These are phyloP conservation scores for Sympetrum striolatum DNA, from an alignment of 2,888 invertebrate species.

Conservation along the genomic window DNA sequence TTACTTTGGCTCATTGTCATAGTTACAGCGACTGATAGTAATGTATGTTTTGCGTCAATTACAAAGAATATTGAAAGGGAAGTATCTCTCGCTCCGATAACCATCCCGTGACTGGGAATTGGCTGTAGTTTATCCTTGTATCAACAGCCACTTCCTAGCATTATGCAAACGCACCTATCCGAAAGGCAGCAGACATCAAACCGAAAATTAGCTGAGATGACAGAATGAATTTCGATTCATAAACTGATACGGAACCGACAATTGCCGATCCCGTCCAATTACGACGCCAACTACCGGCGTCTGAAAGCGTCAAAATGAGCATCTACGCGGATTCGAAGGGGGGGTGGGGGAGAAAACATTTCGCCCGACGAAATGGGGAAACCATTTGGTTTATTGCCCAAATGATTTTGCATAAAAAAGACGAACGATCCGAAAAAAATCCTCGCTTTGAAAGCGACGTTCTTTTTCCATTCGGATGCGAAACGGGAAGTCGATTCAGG, in stretches of 20 bases:
- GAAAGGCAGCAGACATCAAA: too few relatives aligned
- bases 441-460: neutral
- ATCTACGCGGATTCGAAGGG: neutral
- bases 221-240: neutral
- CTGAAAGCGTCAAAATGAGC: neutral
- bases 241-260: neutral
- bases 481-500: neutral
- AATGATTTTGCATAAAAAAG: conserved; percentile 15
- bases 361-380: neutral
- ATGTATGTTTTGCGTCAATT: too few relatives aligned
- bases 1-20: too few relatives aligned
- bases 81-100: too few relatives aligned
- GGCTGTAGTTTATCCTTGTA: too few relatives aligned
- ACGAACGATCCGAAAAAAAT: conserved; percentile 8
- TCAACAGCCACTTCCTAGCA: too few relatives aligned
- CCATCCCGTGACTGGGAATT: too few relatives aligned
- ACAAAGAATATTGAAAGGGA: too few relatives aligned
- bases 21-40: too few relatives aligned
- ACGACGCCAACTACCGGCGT: neutral
- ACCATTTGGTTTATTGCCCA: conserved; percentile 24
- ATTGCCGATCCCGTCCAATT: conserved; percentile 24
- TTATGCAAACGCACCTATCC: too few relatives aligned
- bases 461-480: neutral
- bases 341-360: neutral
- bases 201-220: too few relatives aligned